Evolutionary conservation across 1,140 invertebrate genomes (phyloP).

Genomic region (Phthorimaea operculella): DNA sequence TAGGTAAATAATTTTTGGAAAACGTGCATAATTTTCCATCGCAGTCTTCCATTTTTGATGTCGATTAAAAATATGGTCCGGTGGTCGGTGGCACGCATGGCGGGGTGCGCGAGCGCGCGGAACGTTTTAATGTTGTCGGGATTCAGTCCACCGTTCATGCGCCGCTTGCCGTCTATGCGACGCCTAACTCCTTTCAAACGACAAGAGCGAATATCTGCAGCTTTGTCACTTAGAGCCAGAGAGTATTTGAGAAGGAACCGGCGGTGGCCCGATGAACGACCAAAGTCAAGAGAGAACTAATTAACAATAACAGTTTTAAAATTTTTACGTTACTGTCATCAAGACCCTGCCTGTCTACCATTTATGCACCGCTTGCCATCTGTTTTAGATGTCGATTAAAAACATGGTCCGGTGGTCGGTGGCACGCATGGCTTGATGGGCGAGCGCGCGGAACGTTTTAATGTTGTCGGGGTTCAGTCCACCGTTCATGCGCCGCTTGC

Average conservation of each 20-base stretch:
- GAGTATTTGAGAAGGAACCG: too few species aligned
- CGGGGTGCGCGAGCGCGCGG: constrained; percentile 38
- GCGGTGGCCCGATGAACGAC: too few species aligned
- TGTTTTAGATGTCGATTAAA: constrained; percentile 13
- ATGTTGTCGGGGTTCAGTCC: constrained; percentile 30
- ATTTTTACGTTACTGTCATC: too few species aligned
- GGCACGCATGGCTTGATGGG: constrained; percentile 38
- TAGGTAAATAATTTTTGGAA: too few species aligned
- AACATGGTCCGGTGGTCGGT: constrained; percentile 44
- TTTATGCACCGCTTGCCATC: too few species aligned
- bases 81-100: constrained; percentile 40
- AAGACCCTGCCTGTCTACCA: too few species aligned
- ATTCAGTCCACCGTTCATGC: constrained; percentile 30
- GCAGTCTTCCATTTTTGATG: too few species aligned
- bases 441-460: constrained; percentile 56
- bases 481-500: constrained; percentile 35
- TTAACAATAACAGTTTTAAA: too few species aligned
- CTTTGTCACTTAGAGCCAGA: too few species aligned
- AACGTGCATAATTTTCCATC: too few species aligned
- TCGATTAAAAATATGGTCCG: constrained; percentile 42
- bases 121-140: constrained; percentile 53
- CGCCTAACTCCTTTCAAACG: constrained; percentile 49
- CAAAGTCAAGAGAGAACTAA: too few species aligned
- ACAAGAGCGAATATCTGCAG: constrained; percentile 28
- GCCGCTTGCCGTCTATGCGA: constrained; percentile 33